Conservation (phyloP, 2,797 vertebrate genomes). For the Sphenodon punctatus region DNA sequence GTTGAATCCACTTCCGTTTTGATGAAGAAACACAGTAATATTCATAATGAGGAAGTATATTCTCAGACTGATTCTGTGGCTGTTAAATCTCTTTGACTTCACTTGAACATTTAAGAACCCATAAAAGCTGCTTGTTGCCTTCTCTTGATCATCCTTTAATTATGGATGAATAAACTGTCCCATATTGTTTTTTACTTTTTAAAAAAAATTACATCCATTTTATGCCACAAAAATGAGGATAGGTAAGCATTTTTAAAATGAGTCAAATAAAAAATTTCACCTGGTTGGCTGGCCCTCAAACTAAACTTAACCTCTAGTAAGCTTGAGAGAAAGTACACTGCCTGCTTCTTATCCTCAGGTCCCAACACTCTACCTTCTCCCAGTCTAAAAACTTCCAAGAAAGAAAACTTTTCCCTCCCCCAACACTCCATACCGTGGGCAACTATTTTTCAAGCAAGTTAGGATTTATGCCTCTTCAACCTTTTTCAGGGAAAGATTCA, state of each 20-base stretch:
- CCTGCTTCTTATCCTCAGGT: not conserved
- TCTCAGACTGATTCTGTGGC: constrained; percentile 58
- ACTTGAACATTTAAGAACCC: constrained; percentile 63
- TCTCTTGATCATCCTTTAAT: constrained; percentile 52
- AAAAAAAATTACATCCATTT: constrained; percentile 19
- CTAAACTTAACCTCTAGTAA: constrained; percentile 5
- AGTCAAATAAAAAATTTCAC: not conserved
- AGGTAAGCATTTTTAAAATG: not conserved
- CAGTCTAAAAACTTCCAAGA: not conserved
- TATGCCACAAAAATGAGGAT: not conserved
- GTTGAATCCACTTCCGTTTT: not conserved
- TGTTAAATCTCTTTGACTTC: constrained; percentile 67
- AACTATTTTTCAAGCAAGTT: not conserved
- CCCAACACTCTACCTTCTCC: not conserved
- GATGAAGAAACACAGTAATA: not conserved
- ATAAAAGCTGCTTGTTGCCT: constrained; percentile 69
- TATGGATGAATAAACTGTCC: constrained; percentile 31
- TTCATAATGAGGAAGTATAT: constrained; percentile 15
- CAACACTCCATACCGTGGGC: not conserved
- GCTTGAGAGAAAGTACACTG: not conserved
- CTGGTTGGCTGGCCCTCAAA: not conserved
- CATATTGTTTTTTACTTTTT: constrained; percentile 14
- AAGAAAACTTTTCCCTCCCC: not conserved
- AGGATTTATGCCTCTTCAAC: not conserved
- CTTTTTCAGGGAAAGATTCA: constrained; percentile 31